Conservation (phyloP, 2,888 invertebrate genomes). For the Seira musarum region DNA sequence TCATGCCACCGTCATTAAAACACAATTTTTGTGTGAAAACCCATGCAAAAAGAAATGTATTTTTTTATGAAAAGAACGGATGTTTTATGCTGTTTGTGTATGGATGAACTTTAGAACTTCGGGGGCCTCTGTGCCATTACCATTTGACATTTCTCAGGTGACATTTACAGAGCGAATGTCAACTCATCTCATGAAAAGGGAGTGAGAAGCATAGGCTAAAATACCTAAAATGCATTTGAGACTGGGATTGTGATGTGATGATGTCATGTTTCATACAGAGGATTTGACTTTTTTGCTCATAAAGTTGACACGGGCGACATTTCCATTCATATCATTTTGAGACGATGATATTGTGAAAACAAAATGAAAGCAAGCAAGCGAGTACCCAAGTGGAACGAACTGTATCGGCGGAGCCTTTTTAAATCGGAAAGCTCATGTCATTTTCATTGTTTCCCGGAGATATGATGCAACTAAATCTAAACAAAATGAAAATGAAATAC, state of each 20-base stretch:
- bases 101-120: constrained; percentile 11
- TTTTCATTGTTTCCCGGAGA: constrained; percentile 1
- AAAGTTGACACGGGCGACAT: constrained; percentile 18
- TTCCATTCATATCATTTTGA: neutral
- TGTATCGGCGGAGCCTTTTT: constrained; percentile 34
- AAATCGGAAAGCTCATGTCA: neutral
- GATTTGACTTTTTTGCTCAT: neutral
- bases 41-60: neutral
- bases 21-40: neutral
- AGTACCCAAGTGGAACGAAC: constrained; percentile 50
- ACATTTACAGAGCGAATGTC: constrained; percentile 56
- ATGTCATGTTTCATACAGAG: constrained; percentile 3
- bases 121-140: constrained; percentile 33
- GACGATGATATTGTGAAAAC: neutral
- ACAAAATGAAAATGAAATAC: constrained; percentile 4
- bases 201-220: neutral
- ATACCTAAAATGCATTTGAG: neutral
- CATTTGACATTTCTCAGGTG: constrained; percentile 55
- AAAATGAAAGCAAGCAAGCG: constrained; percentile 1
- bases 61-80: too few relatives aligned
- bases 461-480: neutral
- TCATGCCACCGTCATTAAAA: constrained; percentile 19
- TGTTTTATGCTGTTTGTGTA: neutral
- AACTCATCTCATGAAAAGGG: constrained; percentile 23
- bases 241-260: neutral